Evolutionary conservation across 92 coral and sea anemone genomes (phyloP).

Genomic region (Meandrina meandrites): DNA sequence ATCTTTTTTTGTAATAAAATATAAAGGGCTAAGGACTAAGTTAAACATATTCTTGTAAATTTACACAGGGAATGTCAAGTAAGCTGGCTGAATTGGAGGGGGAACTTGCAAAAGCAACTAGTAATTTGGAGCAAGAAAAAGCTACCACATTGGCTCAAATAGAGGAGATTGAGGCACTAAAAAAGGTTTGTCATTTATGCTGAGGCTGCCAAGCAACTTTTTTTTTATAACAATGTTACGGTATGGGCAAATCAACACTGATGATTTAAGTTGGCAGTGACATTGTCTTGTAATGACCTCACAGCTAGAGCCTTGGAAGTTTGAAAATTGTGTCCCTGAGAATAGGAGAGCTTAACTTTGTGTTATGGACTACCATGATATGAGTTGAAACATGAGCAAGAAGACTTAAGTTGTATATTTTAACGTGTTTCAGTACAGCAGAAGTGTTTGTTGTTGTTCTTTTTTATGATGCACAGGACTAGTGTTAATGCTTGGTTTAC

Average conservation of each 20-base stretch:
- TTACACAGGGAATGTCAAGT: conserved; percentile 63
- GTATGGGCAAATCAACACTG: background rate
- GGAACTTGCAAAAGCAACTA: conserved; percentile 69
- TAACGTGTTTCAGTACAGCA: background rate
- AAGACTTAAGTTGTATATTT: too few relatives aligned
- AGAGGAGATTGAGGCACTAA: conserved; percentile 80
- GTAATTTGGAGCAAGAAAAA: conserved; percentile 83
- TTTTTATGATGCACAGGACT: too few relatives aligned
- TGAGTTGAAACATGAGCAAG: too few relatives aligned
- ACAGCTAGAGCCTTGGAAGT: background rate
- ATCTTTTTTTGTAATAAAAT: too few relatives aligned
- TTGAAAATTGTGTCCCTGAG: too few relatives aligned
- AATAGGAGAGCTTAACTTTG: too few relatives aligned
- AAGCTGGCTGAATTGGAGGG: conserved; percentile 73
- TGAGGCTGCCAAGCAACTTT: background rate
- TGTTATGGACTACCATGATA: too few relatives aligned
- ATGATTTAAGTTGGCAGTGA: background rate
- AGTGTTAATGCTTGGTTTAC: background rate
- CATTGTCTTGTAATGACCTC: background rate
- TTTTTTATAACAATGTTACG: background rate
- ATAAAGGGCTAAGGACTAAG: background rate
- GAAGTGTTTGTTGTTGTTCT: background rate
- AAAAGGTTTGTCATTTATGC: conserved; percentile 60
- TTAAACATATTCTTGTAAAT: background rate
- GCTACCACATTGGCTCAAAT: conserved; percentile 62